phyloP scores from a whole-genome alignment of 2,113 vertebrate genomes.

The Callipepla squamata region DNA sequence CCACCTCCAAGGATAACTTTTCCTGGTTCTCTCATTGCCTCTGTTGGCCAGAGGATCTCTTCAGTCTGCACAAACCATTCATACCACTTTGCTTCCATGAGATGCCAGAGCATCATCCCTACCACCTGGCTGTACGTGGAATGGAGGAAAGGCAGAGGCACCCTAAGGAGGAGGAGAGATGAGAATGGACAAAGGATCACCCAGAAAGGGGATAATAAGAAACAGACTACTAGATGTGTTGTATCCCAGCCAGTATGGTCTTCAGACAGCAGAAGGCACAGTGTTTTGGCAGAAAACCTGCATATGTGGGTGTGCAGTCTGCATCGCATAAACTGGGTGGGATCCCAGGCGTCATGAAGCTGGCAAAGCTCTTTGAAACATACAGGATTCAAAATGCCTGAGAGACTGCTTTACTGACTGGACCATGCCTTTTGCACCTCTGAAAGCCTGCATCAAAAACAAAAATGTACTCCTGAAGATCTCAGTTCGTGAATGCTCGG shows the following conservation, averaged over 20 bases:
- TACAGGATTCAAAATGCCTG: background rate
- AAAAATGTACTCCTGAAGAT: background rate
- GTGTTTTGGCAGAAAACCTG: background rate
- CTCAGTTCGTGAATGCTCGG: background rate
- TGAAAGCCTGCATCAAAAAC: background rate
- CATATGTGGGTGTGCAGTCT: accelerated
- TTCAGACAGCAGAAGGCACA: background rate
- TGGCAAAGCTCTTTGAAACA: background rate
- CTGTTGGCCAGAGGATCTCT: background rate
- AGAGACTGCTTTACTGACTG: background rate
- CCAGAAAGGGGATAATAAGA: background rate
- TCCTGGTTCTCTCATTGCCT: background rate
- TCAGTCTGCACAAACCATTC: background rate
- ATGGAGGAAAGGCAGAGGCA: background rate
- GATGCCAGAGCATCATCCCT: background rate
- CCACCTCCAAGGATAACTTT: background rate
- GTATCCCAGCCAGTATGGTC: background rate
- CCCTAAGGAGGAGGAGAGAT: background rate
- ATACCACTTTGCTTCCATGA: background rate
- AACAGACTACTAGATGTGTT: background rate
- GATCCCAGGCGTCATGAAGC: background rate
- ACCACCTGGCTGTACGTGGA: background rate
- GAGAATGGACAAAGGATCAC: background rate
- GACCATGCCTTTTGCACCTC: background rate
- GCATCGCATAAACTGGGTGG: background rate